These are phyloP conservation scores for Gallinago undulata DNA, from an alignment of 2,113 vertebrate species.

Conservation along the genomic window DNA sequence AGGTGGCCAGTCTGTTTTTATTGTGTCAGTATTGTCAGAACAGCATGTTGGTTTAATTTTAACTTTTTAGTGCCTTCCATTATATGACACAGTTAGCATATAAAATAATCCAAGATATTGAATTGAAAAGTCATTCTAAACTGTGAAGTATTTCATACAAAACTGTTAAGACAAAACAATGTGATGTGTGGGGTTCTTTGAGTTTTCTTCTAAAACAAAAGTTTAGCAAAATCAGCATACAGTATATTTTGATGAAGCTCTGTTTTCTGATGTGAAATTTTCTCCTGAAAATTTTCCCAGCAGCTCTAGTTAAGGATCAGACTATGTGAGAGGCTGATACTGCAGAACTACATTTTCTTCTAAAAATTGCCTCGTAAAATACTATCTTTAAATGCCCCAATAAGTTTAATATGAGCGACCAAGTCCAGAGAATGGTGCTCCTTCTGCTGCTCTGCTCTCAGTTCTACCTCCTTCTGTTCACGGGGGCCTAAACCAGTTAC, in stretches of 20 bases:
- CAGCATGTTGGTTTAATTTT: slow-evolving; percentile 8
- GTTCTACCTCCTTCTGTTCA: background rate
- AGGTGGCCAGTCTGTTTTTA: slow-evolving; percentile 51
- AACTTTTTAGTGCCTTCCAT: background rate
- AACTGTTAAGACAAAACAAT: background rate
- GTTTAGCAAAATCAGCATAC: background rate
- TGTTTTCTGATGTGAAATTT: background rate
- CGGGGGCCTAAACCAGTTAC: background rate
- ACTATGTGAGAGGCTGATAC: background rate
- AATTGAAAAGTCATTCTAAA: slow-evolving; percentile 8
- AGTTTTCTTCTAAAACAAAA: background rate
- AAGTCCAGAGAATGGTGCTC: background rate
- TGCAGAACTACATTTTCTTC: background rate
- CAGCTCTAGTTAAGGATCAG: background rate
- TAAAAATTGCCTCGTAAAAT: background rate
- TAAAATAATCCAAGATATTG: background rate
- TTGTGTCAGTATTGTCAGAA: slow-evolving; percentile 45
- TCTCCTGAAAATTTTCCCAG: background rate
- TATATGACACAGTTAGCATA: background rate
- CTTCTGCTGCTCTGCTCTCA: background rate
- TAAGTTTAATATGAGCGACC: background rate
- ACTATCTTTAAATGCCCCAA: background rate
- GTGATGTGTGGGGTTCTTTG: background rate
- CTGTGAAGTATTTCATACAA: background rate
- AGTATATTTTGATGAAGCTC: background rate